Conservation (phyloP, 2,113 vertebrate genomes). For the Phylloscopus trochilus region DNA sequence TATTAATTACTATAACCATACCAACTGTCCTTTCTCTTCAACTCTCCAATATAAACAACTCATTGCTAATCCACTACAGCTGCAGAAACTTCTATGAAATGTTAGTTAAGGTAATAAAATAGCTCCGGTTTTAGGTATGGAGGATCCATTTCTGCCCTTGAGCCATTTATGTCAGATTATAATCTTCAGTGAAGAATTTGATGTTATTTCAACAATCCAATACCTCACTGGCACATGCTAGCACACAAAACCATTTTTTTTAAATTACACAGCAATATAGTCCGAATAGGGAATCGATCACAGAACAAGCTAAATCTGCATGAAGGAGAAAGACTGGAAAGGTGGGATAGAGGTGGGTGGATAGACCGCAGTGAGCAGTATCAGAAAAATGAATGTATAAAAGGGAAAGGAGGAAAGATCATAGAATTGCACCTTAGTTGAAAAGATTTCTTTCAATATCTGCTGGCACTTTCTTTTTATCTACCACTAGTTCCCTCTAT, state of each 20-base stretch:
- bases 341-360: background rate
- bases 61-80: constrained; percentile 29
- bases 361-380: background rate
- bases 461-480: background rate
- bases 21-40: constrained; percentile 36
- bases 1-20: constrained; percentile 54
- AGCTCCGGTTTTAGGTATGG: background rate
- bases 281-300: background rate
- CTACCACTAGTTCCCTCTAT: background rate
- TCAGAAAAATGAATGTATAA: background rate
- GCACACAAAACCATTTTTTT: background rate
- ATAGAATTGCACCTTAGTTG: background rate
- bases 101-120: constrained; percentile 15
- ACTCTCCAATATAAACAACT: constrained; percentile 40
- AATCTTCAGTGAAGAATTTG: background rate
- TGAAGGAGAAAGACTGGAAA: background rate
- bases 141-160: constrained; percentile 6
- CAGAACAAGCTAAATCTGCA: constrained; percentile 4
- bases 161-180: constrained; percentile 4
- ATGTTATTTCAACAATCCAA: constrained; percentile 21
- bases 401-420: background rate
- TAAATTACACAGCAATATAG: background rate
- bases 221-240: background rate
- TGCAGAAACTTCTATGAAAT: constrained; percentile 26
- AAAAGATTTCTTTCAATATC: background rate